Conservation (phyloP, 2,113 vertebrate genomes). For the Tupaia chinensis region DNA sequence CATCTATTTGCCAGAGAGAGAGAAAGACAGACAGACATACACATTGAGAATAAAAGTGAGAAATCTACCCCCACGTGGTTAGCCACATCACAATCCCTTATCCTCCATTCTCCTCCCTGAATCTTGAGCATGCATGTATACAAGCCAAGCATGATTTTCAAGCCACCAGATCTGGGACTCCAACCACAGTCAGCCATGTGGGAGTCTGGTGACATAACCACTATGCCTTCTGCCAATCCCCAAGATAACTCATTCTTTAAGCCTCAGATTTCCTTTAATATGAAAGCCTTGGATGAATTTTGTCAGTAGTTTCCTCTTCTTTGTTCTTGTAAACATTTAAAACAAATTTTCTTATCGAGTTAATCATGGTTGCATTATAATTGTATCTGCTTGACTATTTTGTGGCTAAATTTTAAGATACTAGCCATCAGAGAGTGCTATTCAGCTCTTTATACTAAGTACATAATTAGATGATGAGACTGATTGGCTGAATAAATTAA, state of each 20-base stretch:
- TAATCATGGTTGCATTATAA: not conserved
- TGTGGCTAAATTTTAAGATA: not conserved
- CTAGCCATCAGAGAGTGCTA: not conserved
- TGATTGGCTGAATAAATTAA: not conserved
- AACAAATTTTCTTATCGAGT: not conserved
- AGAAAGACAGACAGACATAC: too few species aligned
- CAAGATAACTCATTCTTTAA: not conserved
- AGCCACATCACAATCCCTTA: too few species aligned
- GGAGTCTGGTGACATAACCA: too few species aligned
- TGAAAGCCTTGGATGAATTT: not conserved
- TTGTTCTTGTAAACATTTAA: not conserved
- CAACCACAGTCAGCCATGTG: too few species aligned
- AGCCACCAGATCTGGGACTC: too few species aligned
- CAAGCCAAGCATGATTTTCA: too few species aligned
- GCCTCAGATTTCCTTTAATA: not conserved
- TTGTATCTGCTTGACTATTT: not conserved
- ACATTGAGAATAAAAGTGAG: too few species aligned
- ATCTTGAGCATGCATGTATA: too few species aligned
- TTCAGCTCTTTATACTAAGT: not conserved
- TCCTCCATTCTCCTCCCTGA: too few species aligned
- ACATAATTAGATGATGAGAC: not conserved
- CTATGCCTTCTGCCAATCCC: too few species aligned
- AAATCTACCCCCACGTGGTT: too few species aligned
- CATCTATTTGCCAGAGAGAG: too few species aligned
- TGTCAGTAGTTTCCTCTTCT: not conserved